A percentile compares a stretch with the other conserved stretches of the same genome.
These are phyloP conservation scores for Chaitophorus viminalis DNA, from an alignment of 2,888 invertebrate genomes.

Conservation along the genomic window DNA sequence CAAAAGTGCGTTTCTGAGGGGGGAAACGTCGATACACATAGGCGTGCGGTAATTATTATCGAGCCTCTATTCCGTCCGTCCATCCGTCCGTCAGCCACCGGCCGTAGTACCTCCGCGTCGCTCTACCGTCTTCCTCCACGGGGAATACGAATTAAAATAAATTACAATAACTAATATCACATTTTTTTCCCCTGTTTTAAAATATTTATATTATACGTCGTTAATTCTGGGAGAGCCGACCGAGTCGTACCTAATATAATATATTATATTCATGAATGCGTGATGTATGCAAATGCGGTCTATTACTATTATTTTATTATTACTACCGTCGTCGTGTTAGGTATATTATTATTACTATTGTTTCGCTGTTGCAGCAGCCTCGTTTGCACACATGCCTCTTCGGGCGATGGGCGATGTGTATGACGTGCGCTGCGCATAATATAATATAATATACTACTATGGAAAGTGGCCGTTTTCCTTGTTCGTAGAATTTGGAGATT, in stretches of 20 bases:
- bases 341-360: not conserved
- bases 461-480: slow-evolving; percentile 11
- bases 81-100: not conserved
- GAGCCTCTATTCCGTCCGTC: slow-evolving; percentile 3
- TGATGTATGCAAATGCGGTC: slow-evolving; percentile 25
- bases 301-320: slow-evolving; percentile 4
- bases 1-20: slow-evolving; percentile 37
- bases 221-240: slow-evolving; percentile 21
- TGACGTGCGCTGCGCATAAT: not conserved
- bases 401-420: not conserved
- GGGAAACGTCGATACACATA: slow-evolving; percentile 55
- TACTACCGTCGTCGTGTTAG: not conserved
- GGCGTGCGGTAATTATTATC: slow-evolving; percentile 54
- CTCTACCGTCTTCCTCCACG: not conserved
- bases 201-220: slow-evolving; percentile 14
- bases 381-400: slow-evolving; percentile 2
- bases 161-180: slow-evolving; percentile 54
- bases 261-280: slow-evolving; percentile 40
- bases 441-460: not conserved
- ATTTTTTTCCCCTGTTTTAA: slow-evolving; percentile 27
- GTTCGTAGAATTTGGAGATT: not conserved
- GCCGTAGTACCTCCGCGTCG: not conserved
- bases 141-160: slow-evolving; percentile 52
- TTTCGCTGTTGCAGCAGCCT: not conserved
- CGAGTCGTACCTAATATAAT: no score